A percentile compares a stretch with the other conserved stretches of the same genome.
Conservation (phyloP, 2,797 vertebrate genomes). For the Xiphorhynchus erythropygius region DNA sequence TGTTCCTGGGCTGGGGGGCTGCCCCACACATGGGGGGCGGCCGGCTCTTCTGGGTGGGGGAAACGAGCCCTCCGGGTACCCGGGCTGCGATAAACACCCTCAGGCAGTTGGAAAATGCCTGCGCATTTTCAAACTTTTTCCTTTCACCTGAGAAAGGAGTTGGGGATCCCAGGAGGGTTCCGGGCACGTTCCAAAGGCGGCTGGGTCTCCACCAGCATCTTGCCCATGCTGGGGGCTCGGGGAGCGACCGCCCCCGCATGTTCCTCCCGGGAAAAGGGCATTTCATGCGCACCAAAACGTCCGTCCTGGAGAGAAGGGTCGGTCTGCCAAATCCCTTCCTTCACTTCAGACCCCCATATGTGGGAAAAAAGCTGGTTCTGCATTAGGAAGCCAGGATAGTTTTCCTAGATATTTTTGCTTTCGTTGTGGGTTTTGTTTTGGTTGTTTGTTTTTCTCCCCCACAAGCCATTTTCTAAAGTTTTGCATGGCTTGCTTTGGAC, state of each 20-base stretch:
- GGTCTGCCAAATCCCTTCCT: background rate
- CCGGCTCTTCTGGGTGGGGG: fast-evolving
- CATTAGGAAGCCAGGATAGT: fast-evolving
- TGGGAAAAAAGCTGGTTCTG: background rate
- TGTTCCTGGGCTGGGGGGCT: background rate
- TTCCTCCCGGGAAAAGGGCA: background rate
- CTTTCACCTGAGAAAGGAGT: background rate
- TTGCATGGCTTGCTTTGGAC: background rate
- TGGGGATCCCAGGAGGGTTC: background rate
- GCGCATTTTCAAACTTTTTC: background rate
- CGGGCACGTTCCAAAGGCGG: background rate
- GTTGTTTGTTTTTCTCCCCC: fast-evolving
- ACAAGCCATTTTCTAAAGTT: background rate
- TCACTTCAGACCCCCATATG: fast-evolving
- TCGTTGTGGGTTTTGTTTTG: background rate
- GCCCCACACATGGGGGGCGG: fast-evolving
- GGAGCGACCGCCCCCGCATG: fast-evolving
- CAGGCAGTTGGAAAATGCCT: background rate
- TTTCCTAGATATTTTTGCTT: background rate
- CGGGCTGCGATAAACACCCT: background rate
- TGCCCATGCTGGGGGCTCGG: background rate
- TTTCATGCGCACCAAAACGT: fast-evolving
- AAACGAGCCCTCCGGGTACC: background rate
- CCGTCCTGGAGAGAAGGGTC: background rate
- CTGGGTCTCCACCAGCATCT: background rate